Percentiles rank a stretch among this genome's conserved stretches.
Conservation (phyloP, 2,797 vertebrate species). For the Rhodeus uyekii region DNA sequence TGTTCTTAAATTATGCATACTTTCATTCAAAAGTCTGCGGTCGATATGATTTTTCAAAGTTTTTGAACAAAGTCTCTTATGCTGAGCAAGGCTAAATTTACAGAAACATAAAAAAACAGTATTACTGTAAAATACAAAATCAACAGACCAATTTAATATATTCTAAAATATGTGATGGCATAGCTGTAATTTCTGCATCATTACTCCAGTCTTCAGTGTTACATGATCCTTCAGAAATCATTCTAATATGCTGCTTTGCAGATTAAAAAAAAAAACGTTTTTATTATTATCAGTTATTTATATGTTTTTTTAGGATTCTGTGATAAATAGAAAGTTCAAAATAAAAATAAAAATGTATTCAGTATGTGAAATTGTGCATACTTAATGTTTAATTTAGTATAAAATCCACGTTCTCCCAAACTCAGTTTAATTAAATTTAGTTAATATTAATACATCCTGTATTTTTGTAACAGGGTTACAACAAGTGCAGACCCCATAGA, state of each 20-base stretch:
- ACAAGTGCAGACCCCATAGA: background rate
- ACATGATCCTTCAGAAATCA: background rate
- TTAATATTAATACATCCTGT: background rate
- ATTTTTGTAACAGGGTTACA: background rate
- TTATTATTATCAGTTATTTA: background rate
- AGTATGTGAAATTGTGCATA: background rate
- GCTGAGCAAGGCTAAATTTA: background rate
- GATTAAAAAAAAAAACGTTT: no score
- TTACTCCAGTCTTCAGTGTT: background rate
- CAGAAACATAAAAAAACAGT: no score
- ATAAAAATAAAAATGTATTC: background rate
- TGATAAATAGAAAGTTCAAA: background rate
- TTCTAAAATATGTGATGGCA: background rate
- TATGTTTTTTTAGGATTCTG: background rate
- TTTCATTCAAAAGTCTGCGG: background rate
- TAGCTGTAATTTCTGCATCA: background rate
- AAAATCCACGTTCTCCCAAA: background rate
- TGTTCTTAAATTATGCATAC: background rate
- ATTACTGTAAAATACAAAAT: background rate
- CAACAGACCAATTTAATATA: background rate
- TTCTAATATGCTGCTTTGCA: background rate
- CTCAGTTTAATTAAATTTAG: background rate
- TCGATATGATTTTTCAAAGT: background rate
- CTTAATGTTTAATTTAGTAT: background rate
- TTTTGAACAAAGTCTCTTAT: background rate